Conservation (phyloP, 1,140 invertebrate species). For the Orchesella cincta region DNA sequence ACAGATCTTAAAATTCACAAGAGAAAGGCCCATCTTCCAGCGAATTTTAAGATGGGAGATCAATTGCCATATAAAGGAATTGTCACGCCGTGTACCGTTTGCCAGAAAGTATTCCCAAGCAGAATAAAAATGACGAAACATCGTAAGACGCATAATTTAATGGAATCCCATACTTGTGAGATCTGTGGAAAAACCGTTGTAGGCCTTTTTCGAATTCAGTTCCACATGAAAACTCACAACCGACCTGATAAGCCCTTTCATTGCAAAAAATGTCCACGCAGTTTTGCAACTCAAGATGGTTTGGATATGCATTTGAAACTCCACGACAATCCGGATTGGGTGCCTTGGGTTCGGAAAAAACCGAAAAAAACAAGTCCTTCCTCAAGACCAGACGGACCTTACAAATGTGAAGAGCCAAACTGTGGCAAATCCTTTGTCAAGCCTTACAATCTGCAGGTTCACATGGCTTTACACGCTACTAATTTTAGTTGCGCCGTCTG, state of each 20-base stretch:
- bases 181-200: background rate
- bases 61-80: background rate
- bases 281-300: background rate
- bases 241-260: background rate
- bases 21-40: background rate
- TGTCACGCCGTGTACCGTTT: background rate
- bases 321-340: background rate
- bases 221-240: background rate
- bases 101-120: background rate
- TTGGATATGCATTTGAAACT: background rate
- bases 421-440: conserved; percentile 3
- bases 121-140: background rate
- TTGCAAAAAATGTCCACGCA: conserved; percentile 1
- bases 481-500: background rate
- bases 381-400: background rate
- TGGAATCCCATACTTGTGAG: background rate
- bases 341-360: background rate
- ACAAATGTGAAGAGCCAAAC: background rate
- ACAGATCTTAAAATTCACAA: background rate
- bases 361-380: background rate
- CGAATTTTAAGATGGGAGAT: background rate
- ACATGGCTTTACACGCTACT: background rate
- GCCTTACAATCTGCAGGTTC: background rate
- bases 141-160: conserved; percentile 3
- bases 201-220: background rate